phyloP scores from a whole-genome alignment of 2,888 invertebrate species.

The Nemapogon koenigi region DNA sequence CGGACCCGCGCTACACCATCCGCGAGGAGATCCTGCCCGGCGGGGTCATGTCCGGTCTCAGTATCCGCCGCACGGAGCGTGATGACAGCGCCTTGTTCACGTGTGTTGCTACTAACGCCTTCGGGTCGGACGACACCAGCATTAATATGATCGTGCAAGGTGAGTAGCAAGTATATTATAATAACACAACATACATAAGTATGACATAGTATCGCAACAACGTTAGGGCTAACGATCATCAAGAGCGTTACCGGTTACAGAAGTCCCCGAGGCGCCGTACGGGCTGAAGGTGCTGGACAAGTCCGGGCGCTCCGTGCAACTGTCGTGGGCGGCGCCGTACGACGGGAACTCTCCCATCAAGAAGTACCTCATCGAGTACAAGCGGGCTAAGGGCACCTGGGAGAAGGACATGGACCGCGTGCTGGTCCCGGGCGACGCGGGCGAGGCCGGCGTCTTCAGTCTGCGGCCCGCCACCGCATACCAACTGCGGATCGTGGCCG shows the following conservation, averaged over 20 bases:
- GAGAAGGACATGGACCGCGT: conserved; percentile 87
- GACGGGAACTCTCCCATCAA: conserved; percentile 91
- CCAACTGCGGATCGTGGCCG: conserved; percentile 90
- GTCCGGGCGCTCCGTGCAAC: conserved; percentile 87
- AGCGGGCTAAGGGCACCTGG: conserved; percentile 75
- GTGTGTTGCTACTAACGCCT: conserved; percentile 92
- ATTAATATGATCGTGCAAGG: conserved; percentile 95
- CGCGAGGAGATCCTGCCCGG: conserved; percentile 87
- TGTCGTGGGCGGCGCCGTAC: conserved; percentile 92
- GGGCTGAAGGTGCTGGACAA: conserved; percentile 89
- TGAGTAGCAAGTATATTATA: conserved; percentile 25
- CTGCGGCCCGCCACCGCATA: conserved; percentile 91
- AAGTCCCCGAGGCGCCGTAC: conserved; percentile 89
- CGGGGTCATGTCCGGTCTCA: conserved; percentile 87
- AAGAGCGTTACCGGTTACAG: no score
- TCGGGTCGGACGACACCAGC: conserved; percentile 93
- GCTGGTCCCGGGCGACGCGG: conserved; percentile 87
- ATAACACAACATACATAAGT: background rate
- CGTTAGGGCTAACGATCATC: no score
- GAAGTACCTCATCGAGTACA: conserved; percentile 90
- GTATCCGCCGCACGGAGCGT: conserved; percentile 88
- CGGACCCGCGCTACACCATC: conserved; percentile 85
- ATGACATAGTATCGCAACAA: background rate
- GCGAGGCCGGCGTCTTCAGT: conserved; percentile 88
- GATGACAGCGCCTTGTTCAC: conserved; percentile 90